Conservation (phyloP, 2,797 vertebrate genomes). For the Emys orbicularis region DNA sequence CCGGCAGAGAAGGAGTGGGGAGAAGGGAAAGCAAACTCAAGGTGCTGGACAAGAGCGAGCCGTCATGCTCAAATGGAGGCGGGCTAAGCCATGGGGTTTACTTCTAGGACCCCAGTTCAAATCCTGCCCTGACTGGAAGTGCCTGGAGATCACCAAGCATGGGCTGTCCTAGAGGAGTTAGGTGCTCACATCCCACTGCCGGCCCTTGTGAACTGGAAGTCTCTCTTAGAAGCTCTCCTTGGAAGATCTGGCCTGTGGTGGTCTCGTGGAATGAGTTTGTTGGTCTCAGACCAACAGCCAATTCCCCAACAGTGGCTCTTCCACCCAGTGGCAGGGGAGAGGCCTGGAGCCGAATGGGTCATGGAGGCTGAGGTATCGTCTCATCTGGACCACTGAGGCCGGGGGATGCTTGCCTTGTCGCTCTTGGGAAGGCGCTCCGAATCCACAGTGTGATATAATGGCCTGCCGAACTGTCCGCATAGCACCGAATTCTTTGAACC, state of each 20-base stretch:
- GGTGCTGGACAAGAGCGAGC: neutral
- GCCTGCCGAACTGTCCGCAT: neutral
- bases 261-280: neutral
- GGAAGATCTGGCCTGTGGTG: neutral
- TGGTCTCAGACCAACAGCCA: neutral
- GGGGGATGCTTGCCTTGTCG: neutral
- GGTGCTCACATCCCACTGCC: neutral
- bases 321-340: neutral
- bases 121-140: neutral
- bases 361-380: neutral
- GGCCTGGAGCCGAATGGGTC: neutral
- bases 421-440: neutral
- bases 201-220: neutral
- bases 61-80: neutral
- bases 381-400: neutral
- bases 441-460: neutral
- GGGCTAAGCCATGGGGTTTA: neutral
- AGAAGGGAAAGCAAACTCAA: neutral
- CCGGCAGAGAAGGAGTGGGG: fast-evolving
- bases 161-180: neutral
- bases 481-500: neutral
- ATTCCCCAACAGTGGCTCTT: neutral
- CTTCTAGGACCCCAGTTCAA: neutral
- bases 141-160: neutral
- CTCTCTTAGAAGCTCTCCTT: neutral